Evolutionary conservation across 2,113 vertebrate species (phyloP).

Genomic region (Chloroceryle aenea): DNA sequence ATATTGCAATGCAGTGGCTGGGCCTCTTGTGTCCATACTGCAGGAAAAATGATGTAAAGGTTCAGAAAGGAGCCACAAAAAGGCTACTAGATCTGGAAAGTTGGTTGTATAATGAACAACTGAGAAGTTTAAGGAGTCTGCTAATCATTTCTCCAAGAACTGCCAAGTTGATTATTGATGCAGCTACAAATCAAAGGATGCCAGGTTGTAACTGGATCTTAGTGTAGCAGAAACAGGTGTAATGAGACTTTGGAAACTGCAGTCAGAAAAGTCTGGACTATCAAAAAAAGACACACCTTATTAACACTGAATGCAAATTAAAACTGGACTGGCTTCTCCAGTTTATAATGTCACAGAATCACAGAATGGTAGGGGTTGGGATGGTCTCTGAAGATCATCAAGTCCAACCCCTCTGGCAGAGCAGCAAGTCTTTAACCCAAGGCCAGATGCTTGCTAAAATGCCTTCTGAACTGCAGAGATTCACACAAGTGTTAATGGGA

Average conservation of each 20-base stretch:
- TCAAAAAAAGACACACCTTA: not conserved
- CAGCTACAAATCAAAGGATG: not conserved
- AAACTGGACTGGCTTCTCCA: not conserved
- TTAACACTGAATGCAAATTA: not conserved
- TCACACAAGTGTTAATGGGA: not conserved
- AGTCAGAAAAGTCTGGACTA: not conserved
- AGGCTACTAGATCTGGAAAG: not conserved
- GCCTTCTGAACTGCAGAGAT: not conserved
- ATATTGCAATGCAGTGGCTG: not conserved
- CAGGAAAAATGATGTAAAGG: not conserved
- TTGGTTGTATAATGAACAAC: not conserved
- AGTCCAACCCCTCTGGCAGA: no score
- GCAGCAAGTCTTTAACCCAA: not conserved
- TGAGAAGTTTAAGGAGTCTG: not conserved
- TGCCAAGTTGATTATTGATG: not conserved
- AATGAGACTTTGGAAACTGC: not conserved
- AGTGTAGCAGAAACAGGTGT: not conserved
- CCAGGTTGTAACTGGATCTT: not conserved
- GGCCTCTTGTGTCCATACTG: not conserved
- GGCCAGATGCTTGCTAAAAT: not conserved
- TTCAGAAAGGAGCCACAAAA: not conserved
- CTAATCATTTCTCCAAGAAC: not conserved
- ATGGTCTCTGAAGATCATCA: no score
- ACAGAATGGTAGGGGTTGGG: no score
- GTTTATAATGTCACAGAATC: not conserved